Base-by-base conservation (phyloP, 2,888 invertebrate species). In the Cerceris ruficornis region DNA sequence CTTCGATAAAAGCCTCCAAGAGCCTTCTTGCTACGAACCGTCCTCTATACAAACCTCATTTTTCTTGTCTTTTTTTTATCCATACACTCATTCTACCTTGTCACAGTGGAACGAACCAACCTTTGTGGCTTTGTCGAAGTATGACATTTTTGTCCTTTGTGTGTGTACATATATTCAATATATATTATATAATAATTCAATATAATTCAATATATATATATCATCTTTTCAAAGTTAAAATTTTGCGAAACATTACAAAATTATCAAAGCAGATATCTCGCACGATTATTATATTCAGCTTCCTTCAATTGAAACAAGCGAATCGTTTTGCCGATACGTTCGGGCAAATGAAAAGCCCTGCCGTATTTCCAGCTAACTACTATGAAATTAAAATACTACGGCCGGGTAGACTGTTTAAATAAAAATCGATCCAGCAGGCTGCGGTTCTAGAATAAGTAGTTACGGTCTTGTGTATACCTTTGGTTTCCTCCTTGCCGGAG, bases 1-100 rank as follows among this genome's bases (percentile, higher is more conserved):
- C 76, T 80, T 81, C 80, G 85, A 87, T 88, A 87, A 88, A 87
- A 83, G 82, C 73, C 64, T 61, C 74, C 60, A 52, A 85, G 81
- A 80, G 82, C 77, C 82, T 86, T 84, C 85, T 70, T 85, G 70
- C 72, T 68, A 64, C 74, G 66, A 39, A 58, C 68, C 74, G n/a
- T 58, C 57, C 64, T 43, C 46, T 28, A 14, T 62, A 69, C 61
- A 57, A 74, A 62, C 69, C 69, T n/a, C 55, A 17, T 28, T 67
- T 59, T 50, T 66, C 66, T 83, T 67, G 41, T 13, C 13, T 58
- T 64, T 8, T 28, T 64, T 50, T 62, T 28, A 15, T 43, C 60
- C 39, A 7, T 8, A 8, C 49, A 11, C 8, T 15, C 39, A 6
- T 66, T 64, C 57, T 49, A 8, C 15, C 13, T 69, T 17, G 55